Conservation (phyloP, 1,140 invertebrate genomes). For the Pachypsylla venusta region DNA sequence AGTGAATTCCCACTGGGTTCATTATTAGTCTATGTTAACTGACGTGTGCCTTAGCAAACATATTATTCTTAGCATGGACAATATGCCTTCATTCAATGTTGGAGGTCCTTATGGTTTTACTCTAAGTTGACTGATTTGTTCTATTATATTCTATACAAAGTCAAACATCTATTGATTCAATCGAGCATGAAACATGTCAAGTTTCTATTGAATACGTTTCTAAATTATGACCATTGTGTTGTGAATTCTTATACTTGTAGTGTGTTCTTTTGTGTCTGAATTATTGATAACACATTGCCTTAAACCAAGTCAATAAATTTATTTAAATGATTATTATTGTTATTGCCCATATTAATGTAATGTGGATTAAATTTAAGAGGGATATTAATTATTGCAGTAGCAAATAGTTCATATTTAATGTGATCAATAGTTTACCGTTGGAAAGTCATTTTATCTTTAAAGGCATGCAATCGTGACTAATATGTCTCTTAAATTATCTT, state of each 20-base stretch:
- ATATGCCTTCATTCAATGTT: constrained; percentile 4
- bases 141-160: background rate
- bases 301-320: constrained; percentile 5
- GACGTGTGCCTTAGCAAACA: constrained; percentile 2
- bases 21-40: background rate
- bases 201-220: constrained; percentile 7
- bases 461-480: too few species aligned
- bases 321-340: constrained; percentile 5
- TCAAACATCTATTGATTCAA: constrained; percentile 3
- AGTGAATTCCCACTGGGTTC: constrained; percentile 5
- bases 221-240: constrained; percentile 8
- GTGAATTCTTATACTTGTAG: background rate
- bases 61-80: constrained; percentile 1
- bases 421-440: too few species aligned
- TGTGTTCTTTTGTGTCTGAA: constrained; percentile 5
- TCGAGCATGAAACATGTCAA: constrained; percentile 8
- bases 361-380: background rate
- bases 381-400: background rate
- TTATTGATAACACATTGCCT: background rate
- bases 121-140: constrained; percentile 9
- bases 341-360: too few species aligned
- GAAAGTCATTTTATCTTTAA: too few species aligned
- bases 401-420: too few species aligned
- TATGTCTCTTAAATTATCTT: too few species aligned
- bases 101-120: constrained; percentile 7